phyloP scores from a whole-genome alignment of 2,888 invertebrate genomes.

The Drosophila mayaguana region DNA sequence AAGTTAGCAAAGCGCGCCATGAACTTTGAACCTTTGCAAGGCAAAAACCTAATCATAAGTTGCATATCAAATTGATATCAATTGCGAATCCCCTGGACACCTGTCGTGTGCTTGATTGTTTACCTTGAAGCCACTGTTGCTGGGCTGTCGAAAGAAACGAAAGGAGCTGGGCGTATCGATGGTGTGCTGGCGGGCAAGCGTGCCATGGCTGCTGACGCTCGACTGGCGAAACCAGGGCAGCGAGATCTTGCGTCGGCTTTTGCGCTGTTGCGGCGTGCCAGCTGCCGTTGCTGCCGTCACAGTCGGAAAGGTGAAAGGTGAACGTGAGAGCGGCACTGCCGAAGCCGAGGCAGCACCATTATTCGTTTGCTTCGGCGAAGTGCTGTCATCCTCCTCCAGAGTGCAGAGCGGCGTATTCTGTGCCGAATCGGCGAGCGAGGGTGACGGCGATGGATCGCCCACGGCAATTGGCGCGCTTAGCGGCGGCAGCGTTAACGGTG shows the following conservation, averaged over 20 bases:
- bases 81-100: neutral
- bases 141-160: constrained; percentile 89
- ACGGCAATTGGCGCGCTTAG: constrained; percentile 65
- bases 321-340: constrained; percentile 39
- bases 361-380: constrained; percentile 57
- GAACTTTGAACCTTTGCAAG: constrained; percentile 7
- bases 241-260: constrained; percentile 93
- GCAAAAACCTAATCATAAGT: neutral
- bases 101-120: constrained; percentile 22
- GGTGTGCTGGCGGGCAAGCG: constrained; percentile 93
- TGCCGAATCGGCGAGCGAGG: constrained; percentile 67
- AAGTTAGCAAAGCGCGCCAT: neutral
- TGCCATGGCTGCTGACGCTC: constrained; percentile 89
- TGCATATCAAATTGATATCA: constrained; percentile 11
- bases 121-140: constrained; percentile 85
- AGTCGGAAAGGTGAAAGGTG: constrained; percentile 74
- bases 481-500: constrained; percentile 60
- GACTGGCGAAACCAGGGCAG: constrained; percentile 95
- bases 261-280: constrained; percentile 86
- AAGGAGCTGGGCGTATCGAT: constrained; percentile 95
- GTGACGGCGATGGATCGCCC: constrained; percentile 74
- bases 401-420: constrained; percentile 72
- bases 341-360: constrained; percentile 45
- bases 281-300: constrained; percentile 69
- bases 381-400: constrained; percentile 63